These are phyloP conservation scores for Pammene aurita DNA, from an alignment of 2,888 invertebrate genomes.

Conservation along the genomic window DNA sequence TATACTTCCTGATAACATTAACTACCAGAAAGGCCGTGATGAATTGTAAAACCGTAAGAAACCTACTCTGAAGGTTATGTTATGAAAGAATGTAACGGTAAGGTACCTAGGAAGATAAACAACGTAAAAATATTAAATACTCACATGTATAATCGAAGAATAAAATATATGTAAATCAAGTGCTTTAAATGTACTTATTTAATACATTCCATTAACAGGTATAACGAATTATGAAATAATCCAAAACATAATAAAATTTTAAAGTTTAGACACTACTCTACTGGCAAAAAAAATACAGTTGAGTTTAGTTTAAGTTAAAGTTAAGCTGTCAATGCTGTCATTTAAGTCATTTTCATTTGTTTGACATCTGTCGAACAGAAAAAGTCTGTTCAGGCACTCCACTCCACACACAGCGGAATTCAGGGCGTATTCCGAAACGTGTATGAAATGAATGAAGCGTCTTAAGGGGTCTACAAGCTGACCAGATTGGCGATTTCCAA, in stretches of 20 bases:
- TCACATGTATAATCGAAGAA: conserved; percentile 5
- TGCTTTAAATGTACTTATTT: not conserved
- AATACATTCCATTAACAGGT: not conserved
- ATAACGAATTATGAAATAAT: not conserved
- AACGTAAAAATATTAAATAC: conserved; percentile 15
- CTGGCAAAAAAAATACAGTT: not conserved
- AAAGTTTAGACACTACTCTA: not conserved
- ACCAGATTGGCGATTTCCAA: no score
- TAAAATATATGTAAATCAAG: not conserved
- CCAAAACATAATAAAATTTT: conserved; percentile 14
- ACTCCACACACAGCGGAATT: no score
- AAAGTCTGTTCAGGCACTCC: no score
- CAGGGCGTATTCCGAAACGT: no score
- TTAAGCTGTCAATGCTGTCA: no score
- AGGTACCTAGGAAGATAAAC: not conserved
- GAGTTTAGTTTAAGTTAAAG: not conserved
- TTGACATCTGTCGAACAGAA: no score
- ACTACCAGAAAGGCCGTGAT: not conserved
- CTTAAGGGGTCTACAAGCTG: no score
- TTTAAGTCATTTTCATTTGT: no score
- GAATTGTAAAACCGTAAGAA: not conserved
- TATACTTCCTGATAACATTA: not conserved
- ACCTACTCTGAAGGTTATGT: conserved; percentile 18
- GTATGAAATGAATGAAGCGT: no score
- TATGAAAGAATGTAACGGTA: conserved; percentile 25